Conservation (phyloP, 2,888 invertebrate genomes). For the Galeopsomyia nigrocyanea region DNA sequence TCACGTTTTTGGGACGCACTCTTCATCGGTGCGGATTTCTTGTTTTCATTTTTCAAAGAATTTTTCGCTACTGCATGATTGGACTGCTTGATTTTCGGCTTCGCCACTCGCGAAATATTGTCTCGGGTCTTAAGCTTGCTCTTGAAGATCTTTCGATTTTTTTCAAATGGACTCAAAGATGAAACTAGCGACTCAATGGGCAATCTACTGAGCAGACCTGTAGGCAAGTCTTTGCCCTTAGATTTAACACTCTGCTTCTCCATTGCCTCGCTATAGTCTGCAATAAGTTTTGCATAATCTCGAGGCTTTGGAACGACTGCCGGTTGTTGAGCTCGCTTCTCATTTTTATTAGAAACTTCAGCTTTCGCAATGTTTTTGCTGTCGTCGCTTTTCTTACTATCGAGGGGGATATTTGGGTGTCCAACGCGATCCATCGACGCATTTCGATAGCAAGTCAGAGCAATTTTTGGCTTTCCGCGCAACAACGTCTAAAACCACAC, state of each 20-base stretch:
- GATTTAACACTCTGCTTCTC: constrained; percentile 17
- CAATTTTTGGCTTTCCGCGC: neutral
- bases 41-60: neutral
- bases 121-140: neutral
- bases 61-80: neutral
- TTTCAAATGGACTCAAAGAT: constrained; percentile 34
- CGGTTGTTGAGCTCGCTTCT: neutral
- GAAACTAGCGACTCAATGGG: constrained; percentile 42
- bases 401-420: neutral
- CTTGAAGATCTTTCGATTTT: neutral
- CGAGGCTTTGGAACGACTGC: constrained; percentile 8
- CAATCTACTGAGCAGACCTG: constrained; percentile 36
- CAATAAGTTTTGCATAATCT: constrained; percentile 51
- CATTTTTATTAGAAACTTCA: neutral
- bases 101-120: neutral
- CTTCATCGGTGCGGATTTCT: neutral
- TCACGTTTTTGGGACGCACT: constrained; percentile 13
- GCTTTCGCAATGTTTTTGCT: neutral
- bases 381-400: neutral
- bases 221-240: neutral
- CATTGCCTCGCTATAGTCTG: constrained; percentile 48
- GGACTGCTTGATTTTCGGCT: neutral
- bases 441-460: neutral
- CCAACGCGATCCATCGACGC: neutral
- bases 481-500: constrained; percentile 7